A percentile compares a stretch with the other conserved stretches of the same genome.
phyloP scores from a whole-genome alignment of 2,113 vertebrate genomes.

The Datnioides undecimradiatus region DNA sequence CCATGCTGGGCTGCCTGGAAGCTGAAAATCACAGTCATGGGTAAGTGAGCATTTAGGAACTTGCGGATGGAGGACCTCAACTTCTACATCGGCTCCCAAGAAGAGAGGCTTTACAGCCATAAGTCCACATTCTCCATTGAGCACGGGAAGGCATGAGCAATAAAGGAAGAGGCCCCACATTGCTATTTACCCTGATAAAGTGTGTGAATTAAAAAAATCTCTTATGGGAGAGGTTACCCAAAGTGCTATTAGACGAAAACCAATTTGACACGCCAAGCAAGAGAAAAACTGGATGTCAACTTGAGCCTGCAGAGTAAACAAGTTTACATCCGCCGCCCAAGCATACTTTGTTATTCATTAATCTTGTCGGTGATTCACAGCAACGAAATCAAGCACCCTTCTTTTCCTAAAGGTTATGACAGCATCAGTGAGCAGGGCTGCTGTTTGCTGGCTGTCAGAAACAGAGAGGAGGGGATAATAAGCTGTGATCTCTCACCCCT shows the following conservation, averaged over 20 bases:
- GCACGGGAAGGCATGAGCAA: constrained; percentile 29
- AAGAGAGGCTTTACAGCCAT: constrained; percentile 52
- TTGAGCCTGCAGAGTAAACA: constrained; percentile 3
- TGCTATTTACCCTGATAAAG: constrained; percentile 37
- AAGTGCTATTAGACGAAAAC: constrained; percentile 42
- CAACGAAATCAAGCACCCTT: constrained; percentile 8
- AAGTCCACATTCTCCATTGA: constrained; percentile 32
- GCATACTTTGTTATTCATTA: neutral
- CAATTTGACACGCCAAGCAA: constrained; percentile 24
- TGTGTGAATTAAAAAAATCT: constrained; percentile 37
- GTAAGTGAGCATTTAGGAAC: constrained; percentile 49
- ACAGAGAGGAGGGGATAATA: constrained; percentile 43
- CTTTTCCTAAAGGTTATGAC: constrained; percentile 49
- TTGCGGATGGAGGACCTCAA: constrained; percentile 49
- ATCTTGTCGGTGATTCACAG: constrained; percentile 35
- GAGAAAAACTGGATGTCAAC: neutral
- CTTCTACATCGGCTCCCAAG: constrained; percentile 49
- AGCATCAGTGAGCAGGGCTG: constrained; percentile 23
- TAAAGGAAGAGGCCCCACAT: constrained; percentile 46
- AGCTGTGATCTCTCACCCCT: constrained; percentile 55
- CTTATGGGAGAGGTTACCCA: constrained; percentile 14
- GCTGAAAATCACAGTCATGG: constrained; percentile 66
- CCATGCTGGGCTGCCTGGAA: constrained; percentile 64
- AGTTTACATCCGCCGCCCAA: constrained; percentile 2
- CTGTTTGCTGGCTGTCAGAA: constrained; percentile 69